Conservation (phyloP, 2,888 invertebrate genomes). For the Stenurella melanura region DNA sequence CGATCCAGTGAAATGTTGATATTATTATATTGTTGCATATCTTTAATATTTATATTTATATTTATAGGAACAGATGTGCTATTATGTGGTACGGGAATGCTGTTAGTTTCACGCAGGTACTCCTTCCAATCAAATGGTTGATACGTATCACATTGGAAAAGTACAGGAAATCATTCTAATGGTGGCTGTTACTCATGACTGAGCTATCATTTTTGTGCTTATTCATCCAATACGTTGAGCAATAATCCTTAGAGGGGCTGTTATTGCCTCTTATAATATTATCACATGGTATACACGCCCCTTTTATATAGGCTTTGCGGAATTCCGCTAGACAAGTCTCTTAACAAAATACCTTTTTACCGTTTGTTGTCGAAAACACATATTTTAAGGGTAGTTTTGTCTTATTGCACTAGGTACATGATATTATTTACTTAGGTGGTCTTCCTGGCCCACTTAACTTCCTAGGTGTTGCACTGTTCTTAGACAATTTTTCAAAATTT, state of each 20-base stretch:
- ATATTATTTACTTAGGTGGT: conserved; percentile 83
- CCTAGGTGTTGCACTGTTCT: conserved; percentile 67
- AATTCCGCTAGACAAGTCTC: conserved; percentile 92
- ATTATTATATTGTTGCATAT: too few species aligned
- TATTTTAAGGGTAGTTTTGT: conserved; percentile 89
- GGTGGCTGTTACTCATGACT: conserved; percentile 73
- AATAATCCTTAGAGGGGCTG: conserved; percentile 85
- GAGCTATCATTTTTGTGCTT: conserved; percentile 82
- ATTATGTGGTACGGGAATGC: conserved; percentile 88
- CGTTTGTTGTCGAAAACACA: conserved; percentile 89
- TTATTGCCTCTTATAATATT: conserved; percentile 88
- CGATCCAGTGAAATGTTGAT: too few species aligned
- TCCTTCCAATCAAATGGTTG: conserved; percentile 93
- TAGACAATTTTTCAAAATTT: conserved; percentile 61
- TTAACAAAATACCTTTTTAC: conserved; percentile 94
- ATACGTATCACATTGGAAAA: conserved; percentile 85
- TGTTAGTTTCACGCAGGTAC: conserved; percentile 78
- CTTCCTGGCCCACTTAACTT: conserved; percentile 84
- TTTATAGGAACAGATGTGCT: too few species aligned
- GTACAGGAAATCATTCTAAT: conserved; percentile 77
- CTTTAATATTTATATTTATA: too few species aligned
- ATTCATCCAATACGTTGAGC: conserved; percentile 88
- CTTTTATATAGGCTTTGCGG: conserved; percentile 90
- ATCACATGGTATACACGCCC: conserved; percentile 89
- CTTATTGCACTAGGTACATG: conserved; percentile 91